Percentiles rank a stretch among this genome's conserved stretches.
phyloP scores from a whole-genome alignment of 2,113 vertebrate species.

The Indri indri region DNA sequence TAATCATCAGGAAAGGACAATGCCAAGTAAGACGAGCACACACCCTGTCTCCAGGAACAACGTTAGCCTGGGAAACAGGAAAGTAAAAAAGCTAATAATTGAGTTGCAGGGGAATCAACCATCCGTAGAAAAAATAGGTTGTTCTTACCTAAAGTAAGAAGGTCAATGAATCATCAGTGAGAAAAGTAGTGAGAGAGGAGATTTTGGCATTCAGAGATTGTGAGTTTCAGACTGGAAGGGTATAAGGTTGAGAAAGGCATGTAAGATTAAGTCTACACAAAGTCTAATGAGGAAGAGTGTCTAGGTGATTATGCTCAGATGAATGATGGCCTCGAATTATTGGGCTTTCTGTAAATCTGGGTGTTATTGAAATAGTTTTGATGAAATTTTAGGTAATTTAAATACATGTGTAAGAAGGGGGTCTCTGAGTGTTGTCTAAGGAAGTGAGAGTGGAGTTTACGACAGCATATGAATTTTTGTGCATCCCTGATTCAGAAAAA shows the following conservation, averaged over 20 bases:
- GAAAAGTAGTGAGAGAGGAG: neutral
- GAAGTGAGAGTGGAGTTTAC: neutral
- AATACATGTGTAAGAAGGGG: neutral
- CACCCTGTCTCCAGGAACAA: neutral
- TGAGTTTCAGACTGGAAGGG: neutral
- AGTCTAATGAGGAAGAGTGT: neutral
- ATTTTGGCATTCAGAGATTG: too few relatives aligned
- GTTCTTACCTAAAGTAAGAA: neutral
- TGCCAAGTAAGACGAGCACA: neutral
- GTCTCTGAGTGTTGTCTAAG: neutral
- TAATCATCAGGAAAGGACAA: neutral
- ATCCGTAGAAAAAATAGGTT: neutral
- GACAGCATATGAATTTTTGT: neutral
- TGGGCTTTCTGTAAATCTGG: neutral
- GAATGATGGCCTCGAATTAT: neutral
- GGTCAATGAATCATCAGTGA: neutral
- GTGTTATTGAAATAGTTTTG: neutral
- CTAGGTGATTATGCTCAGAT: neutral
- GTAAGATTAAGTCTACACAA: neutral
- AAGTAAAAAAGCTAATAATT: neutral
- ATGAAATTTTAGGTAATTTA: neutral
- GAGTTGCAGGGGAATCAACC: neutral
- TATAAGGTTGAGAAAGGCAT: too few relatives aligned
- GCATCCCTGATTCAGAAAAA: neutral
- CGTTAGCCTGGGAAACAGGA: neutral